These are phyloP conservation scores for Heliconius nattereri DNA, from an alignment of 1,140 invertebrate species.

Conservation along the genomic window DNA sequence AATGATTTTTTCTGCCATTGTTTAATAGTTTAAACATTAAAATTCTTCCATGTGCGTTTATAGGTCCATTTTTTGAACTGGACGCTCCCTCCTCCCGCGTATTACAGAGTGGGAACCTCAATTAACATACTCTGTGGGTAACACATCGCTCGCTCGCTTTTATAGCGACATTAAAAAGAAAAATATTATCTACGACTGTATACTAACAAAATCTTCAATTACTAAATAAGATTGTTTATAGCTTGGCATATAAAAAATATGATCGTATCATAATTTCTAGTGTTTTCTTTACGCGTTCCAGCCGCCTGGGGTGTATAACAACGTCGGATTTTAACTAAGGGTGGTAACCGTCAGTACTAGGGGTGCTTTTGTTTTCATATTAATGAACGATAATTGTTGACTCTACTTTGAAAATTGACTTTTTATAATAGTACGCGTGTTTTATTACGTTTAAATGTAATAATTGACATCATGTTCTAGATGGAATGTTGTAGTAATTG, in stretches of 20 bases:
- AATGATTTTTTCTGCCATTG: no score
- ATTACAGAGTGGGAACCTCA: no score
- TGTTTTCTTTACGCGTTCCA: constrained; percentile 12
- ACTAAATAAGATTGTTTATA: neutral
- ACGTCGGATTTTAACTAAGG: constrained; percentile 9
- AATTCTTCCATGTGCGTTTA: no score
- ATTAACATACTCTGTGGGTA: neutral
- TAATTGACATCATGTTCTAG: neutral
- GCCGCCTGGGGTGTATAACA: constrained; percentile 30
- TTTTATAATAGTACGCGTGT: constrained; percentile 25
- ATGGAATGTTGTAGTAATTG: neutral
- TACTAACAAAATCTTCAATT: neutral
- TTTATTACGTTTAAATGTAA: neutral
- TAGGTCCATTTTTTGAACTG: no score
- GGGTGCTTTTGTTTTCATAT: constrained; percentile 35
- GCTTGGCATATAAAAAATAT: constrained; percentile 21
- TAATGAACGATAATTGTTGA: constrained; percentile 35
- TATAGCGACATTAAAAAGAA: neutral
- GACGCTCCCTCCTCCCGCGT: no score
- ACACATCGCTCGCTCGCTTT: no score
- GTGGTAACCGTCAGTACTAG: constrained; percentile 15
- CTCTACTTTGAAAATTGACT: constrained; percentile 28
- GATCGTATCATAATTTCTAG: constrained; percentile 1
- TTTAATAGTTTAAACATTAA: no score
- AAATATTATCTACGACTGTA: neutral